phyloP scores from a whole-genome alignment of 2,113 vertebrate species.

The Gymnarchus niloticus region DNA sequence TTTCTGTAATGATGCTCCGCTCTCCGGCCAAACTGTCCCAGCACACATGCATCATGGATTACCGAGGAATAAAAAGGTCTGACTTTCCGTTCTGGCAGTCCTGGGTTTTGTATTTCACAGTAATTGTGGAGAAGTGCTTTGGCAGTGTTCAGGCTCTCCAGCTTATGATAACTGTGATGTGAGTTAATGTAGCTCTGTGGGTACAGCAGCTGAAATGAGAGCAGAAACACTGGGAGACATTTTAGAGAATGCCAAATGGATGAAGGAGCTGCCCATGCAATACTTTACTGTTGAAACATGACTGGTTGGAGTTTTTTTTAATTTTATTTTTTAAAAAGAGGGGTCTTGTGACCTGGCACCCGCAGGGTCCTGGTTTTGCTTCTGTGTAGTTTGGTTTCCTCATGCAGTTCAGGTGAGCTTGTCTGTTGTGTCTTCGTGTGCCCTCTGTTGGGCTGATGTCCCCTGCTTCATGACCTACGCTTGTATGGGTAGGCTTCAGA shows the following conservation, averaged over 20 bases:
- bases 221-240: background rate
- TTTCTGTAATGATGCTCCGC: background rate
- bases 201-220: background rate
- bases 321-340: too few species aligned
- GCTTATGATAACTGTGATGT: background rate
- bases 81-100: background rate
- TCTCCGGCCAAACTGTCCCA: background rate
- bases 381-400: background rate
- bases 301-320: too few species aligned
- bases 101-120: background rate
- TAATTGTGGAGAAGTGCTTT: background rate
- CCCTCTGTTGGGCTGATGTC: background rate
- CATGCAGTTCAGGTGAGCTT: background rate
- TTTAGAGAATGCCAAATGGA: too few species aligned
- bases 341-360: background rate
- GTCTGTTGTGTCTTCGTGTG: background rate
- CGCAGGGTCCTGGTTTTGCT: background rate
- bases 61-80: slow-evolving; percentile 3
- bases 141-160: background rate
- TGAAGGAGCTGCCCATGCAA: background rate
- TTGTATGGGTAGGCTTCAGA: too few species aligned
- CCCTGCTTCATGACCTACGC: background rate
- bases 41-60: background rate
- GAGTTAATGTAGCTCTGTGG: background rate
- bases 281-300: background rate